Evolutionary conservation across 2,797 vertebrate species (phyloP), one percentile per base, ranked within the genome.

Genomic region (Sebastes iracundus): DNA sequence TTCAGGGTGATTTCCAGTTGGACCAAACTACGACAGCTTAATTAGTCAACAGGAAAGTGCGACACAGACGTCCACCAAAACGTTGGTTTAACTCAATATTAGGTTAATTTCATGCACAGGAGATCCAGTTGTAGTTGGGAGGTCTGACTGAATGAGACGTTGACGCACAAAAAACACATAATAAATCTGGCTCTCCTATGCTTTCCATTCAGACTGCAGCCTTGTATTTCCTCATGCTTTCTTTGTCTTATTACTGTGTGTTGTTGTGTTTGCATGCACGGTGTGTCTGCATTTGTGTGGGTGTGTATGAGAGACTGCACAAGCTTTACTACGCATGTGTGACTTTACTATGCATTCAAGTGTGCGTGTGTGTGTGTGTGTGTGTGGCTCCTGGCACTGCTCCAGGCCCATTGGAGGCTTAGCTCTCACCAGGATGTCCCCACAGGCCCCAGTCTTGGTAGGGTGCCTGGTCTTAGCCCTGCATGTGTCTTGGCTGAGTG

Each of bases 381-480:
- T 35, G 27, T 67, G 60, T 52, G 60, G 63, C 58, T 91, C 63
- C 85, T 92, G 91, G 93, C 89, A 7, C 59, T 1, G 77, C 87
- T 92, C 93, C 94, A 95, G 93, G 90, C 88, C 90, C 72, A 80
- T 83, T 87, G 87, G 90, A 91, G 91, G 91, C 91, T 93, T 94
- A 93, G 79, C 88, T 89, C 95, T 94, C 93, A 88, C 92, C 93
- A 94, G 94, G 94, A 95, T 79, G 88, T 93, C 95, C 94, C 92
- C 86, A 79, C 87, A 93, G 93, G 93, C 93, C 91, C 85, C 68
- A 59, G 91, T 80, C 93, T 94, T 96, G 93, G 95, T 95, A 87
- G 93, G 94, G 91, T 86, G 94, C 93, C 94, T 95, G 92, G 87
- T 94, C 89, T 95, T 94, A 95, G 93, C 93, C 91, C 94, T 92